Evolutionary conservation across 2,113 vertebrate genomes (phyloP), one percentile per base, ranked within the genome.

Genomic region (Asarcornis scutulata): DNA sequence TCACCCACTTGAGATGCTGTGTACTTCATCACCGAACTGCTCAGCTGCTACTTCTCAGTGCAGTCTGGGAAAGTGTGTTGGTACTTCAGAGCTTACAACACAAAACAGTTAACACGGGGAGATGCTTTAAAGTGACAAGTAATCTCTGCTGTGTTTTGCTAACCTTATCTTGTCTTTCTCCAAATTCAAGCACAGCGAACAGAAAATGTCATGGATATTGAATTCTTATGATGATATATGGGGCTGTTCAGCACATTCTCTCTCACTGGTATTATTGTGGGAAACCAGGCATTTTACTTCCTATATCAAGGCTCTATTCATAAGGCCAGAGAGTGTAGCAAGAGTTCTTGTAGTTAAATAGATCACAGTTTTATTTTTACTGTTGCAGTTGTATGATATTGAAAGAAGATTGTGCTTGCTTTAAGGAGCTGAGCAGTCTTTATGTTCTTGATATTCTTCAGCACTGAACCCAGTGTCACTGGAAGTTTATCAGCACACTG

Each of bases 81-180:
- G 44, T 88, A 23, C 64, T 91, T 97, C 17, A 93, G 82, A 91
- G 73, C 85, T 89, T 91, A 74, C 79, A 86, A 55, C 81, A 93
- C 42, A 96, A 25, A 93, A 14, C 77, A 73, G 78, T 96, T 95
- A 95, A 94, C 88, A 50, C 6, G 4, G 42, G 60, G 56, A 89
- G 64, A 83, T 90, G 68, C 53, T 96, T 95, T 90, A 89, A 94
- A 96, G 89, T 95, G 95, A 92, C 95, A 92, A 75, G 71, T 84
- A 96, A 95, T 97, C 86, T 79, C 62, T 91, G 73, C 83, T 92
- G 81, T 89, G 92, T 96, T 98, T 97, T 96, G 71, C 95, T 95
- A 95, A 88, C 89, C 52, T 86, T 96, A 83, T 96, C 84, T 97
- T 14, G 0, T 90, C 92, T 88, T 94, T 56, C 74, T 86, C 79